A percentile compares a stretch with the other conserved stretches of the same genome.
Conservation (phyloP, 30 jellyfish, hydroid and myxozoan genomes). For the Hydra vulgaris region DNA sequence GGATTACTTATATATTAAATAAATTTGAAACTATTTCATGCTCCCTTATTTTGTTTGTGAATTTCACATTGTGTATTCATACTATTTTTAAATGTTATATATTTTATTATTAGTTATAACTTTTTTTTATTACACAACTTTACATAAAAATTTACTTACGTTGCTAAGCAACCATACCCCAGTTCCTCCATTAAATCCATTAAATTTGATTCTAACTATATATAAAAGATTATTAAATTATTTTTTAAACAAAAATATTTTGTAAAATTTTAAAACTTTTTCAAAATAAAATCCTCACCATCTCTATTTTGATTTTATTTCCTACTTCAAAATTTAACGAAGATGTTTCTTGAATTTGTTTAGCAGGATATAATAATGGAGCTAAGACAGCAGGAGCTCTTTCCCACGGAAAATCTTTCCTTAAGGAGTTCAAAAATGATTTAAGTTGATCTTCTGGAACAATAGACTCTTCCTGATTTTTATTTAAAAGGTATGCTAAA, state of each 20-base stretch:
- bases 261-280: too few relatives aligned
- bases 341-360: conserved; percentile 28
- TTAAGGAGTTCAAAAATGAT: conserved; percentile 58
- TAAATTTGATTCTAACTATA: conserved; percentile 47
- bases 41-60: too few relatives aligned
- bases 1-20: too few relatives aligned
- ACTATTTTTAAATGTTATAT: too few relatives aligned
- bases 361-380: conserved; percentile 60
- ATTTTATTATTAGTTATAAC: not conserved
- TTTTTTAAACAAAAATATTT: too few relatives aligned
- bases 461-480: conserved; percentile 45
- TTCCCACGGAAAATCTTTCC: conserved; percentile 84
- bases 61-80: too few relatives aligned
- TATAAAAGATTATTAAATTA: not conserved
- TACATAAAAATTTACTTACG: conserved; percentile 15
- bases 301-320: not conserved
- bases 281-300: too few relatives aligned
- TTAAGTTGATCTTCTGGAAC: conserved; percentile 40
- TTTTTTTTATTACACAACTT: not conserved
- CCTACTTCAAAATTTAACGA: conserved; percentile 9
- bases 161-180: conserved; percentile 57
- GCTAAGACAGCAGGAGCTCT: conserved; percentile 83
- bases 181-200: conserved; percentile 64
- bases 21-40: too few relatives aligned
- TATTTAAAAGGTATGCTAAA: conserved; percentile 32